Evolutionary conservation across 2,888 invertebrate genomes (phyloP).

Genomic region (Ceriagrion tenellum): DNA sequence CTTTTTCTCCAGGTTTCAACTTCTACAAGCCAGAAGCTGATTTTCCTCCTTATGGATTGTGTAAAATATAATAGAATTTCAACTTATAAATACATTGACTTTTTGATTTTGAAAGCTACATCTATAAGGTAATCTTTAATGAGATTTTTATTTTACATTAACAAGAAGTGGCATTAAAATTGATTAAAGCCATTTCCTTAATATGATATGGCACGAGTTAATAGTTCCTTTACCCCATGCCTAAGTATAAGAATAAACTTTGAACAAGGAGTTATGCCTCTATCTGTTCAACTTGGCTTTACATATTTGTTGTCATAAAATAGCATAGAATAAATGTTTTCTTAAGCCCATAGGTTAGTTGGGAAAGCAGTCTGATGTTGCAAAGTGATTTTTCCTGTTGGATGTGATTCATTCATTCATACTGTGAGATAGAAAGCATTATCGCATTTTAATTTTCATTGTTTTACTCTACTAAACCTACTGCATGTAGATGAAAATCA

Average conservation of each 20-base stretch:
- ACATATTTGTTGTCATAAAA: constrained; percentile 14
- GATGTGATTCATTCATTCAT: background rate
- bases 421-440: background rate
- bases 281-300: constrained; percentile 35
- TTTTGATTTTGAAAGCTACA: background rate
- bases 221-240: constrained; percentile 46
- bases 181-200: constrained; percentile 42
- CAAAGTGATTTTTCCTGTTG: background rate
- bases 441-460: background rate
- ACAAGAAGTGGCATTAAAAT: background rate
- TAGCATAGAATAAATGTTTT: constrained; percentile 42
- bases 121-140: constrained; percentile 19
- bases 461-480: constrained; percentile 20
- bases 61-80: constrained; percentile 49
- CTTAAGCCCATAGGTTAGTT: constrained; percentile 36
- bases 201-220: constrained; percentile 53
- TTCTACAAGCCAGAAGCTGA: constrained; percentile 21
- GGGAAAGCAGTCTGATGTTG: constrained; percentile 49
- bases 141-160: constrained; percentile 41
- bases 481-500: background rate
- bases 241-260: constrained; percentile 59
- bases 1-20: constrained; percentile 18
- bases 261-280: constrained; percentile 48
- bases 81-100: constrained; percentile 18
- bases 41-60: constrained; percentile 30